phyloP scores from a whole-genome alignment of 2,797 vertebrate genomes.

The Alfaro cultratus region DNA sequence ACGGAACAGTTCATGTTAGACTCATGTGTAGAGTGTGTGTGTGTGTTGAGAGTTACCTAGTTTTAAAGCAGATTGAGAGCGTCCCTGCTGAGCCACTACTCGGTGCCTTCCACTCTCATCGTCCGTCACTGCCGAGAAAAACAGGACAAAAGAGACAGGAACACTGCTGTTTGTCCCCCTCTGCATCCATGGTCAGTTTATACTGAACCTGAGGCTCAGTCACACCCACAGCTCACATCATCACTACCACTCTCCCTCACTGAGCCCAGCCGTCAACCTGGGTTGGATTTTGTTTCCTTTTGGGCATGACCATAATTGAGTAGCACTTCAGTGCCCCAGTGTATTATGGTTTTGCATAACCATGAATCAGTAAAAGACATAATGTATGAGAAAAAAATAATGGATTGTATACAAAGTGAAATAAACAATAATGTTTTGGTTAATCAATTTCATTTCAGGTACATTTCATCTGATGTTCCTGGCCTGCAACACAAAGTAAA shows the following conservation, averaged over 20 bases:
- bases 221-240: conserved; percentile 42
- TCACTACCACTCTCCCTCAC: not conserved
- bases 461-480: not conserved
- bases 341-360: not conserved
- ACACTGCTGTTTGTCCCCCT: conserved; percentile 33
- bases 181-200: conserved; percentile 61
- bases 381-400: not conserved
- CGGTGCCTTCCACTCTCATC: conserved; percentile 38
- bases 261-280: not conserved
- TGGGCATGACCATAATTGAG: not conserved
- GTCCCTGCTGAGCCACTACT: conserved; percentile 47
- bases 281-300: not conserved
- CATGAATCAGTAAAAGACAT: not conserved
- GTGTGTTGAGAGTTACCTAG: conserved; percentile 40
- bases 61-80: conserved; percentile 23
- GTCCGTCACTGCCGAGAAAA: conserved; percentile 44
- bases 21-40: not conserved
- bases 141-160: conserved; percentile 32
- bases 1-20: not conserved
- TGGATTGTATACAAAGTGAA: too few relatives aligned
- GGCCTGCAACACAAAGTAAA: not conserved
- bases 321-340: not conserved
- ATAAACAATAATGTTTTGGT: not conserved
- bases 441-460: not conserved
- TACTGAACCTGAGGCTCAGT: conserved; percentile 63